Evolutionary conservation across 2,888 invertebrate species (phyloP), one percentile per base, ranked within the genome.

Genomic region (Labia minor): DNA sequence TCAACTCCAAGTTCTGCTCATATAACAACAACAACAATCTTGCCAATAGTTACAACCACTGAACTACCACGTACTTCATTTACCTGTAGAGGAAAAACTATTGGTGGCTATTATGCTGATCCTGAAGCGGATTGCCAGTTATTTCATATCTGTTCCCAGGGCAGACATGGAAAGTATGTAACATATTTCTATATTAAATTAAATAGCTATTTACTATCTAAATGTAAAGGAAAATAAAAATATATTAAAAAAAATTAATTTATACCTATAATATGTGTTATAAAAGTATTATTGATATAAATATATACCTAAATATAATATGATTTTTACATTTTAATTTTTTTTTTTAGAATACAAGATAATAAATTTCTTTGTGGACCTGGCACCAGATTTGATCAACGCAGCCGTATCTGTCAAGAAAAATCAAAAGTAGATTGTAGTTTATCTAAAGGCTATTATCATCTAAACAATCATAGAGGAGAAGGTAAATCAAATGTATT

Each of bases 31-130:
- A 21, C 65, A 37, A 66, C 70, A 11, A 61, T 62, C 18, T 16
- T 68, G 8, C 68, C 70, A 6, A 16, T 16, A 8, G 49, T 49
- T 2, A 49, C 49, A 11, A 49, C 49, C 14, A 49, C 49, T 11
- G n/a, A 49, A 49, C 64, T 71, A 3, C 72, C 74, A 4, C 72
- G 72, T 63, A 75, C 75, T 3, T 72, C 71, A 63, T 77, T 77
- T 70, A 70, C 72, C 18, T 77, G 77, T 69, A 71, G 70, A 21
- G 74, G 72, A 33, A 76, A 76, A 71, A 72, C 76, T 65, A 73
- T 73, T 20, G 77, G 77, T 8, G 76, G 76, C 11, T 75, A 75
- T 68, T 76, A 77, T 69, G 76, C 76, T 3, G 77, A 77, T 67
- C 71, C 72, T 3, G 73, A 75, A 67, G 72, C 73, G 18, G 75